Conservation (phyloP, 2,113 vertebrate genomes). For the Perca schrenkii region DNA sequence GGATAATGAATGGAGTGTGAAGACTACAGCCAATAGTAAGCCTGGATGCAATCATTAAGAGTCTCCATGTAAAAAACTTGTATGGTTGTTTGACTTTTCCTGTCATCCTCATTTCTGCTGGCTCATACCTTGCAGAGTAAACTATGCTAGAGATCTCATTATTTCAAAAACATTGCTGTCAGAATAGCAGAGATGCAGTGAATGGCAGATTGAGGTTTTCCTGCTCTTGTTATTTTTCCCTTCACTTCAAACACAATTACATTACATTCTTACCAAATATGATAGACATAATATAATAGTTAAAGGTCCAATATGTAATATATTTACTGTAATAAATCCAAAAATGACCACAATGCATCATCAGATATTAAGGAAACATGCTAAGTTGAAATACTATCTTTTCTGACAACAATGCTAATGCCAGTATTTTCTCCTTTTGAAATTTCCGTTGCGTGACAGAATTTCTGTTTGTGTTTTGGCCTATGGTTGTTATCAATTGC, state of each 20-base stretch:
- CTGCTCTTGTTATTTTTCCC: conserved; percentile 27
- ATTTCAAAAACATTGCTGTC: conserved; percentile 52
- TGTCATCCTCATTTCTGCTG: conserved; percentile 61
- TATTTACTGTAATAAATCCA: too few relatives aligned
- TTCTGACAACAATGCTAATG: too few relatives aligned
- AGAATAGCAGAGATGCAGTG: conserved; percentile 19
- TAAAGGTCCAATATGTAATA: too few relatives aligned
- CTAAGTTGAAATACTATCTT: too few relatives aligned
- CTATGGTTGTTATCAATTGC: too few relatives aligned
- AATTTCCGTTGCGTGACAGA: too few relatives aligned
- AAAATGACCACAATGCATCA: too few relatives aligned
- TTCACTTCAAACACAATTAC: conserved; percentile 30
- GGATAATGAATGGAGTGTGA: neutral
- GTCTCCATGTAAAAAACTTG: conserved; percentile 37
- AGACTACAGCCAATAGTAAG: neutral
- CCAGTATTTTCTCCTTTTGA: too few relatives aligned
- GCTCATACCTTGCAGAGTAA: conserved; percentile 45
- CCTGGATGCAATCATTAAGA: conserved; percentile 43
- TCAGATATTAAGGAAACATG: too few relatives aligned
- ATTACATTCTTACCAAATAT: conserved; percentile 16
- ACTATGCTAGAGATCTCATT: conserved; percentile 44
- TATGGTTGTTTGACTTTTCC: conserved; percentile 56
- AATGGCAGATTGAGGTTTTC: conserved; percentile 44
- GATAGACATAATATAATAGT: neutral
- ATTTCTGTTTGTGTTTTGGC: too few relatives aligned